A percentile compares a stretch with the other conserved stretches of the same genome.
phyloP scores from a whole-genome alignment of 2,888 invertebrate genomes.

The Mythimna impura region DNA sequence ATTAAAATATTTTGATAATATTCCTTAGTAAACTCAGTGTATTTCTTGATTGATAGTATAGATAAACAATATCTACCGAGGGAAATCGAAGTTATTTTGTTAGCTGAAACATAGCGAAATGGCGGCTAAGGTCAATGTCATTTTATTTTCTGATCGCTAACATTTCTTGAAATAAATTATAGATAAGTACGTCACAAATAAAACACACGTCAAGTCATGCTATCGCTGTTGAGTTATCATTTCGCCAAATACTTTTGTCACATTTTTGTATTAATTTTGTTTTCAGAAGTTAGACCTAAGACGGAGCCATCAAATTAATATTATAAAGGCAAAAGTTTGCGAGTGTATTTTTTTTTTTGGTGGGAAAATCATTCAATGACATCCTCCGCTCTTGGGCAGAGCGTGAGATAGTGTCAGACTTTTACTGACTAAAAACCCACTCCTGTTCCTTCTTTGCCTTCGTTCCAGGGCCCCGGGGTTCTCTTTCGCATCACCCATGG shows the following conservation, averaged over 20 bases:
- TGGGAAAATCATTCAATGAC: no score
- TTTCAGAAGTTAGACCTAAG: background rate
- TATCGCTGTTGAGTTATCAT: background rate
- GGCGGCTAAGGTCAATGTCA: background rate
- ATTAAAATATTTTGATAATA: background rate
- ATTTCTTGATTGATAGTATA: constrained; percentile 18
- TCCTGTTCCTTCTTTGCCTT: no score
- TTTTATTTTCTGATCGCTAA: background rate
- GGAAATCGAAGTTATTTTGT: constrained; percentile 11
- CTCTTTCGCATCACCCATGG: no score
- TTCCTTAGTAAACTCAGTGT: constrained; percentile 7
- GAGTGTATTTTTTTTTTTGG: no score
- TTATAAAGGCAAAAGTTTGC: no score
- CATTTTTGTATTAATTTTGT: background rate
- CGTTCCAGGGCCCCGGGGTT: no score
- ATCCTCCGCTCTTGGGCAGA: no score
- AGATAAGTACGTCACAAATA: background rate
- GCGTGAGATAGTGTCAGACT: no score
- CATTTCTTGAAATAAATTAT: background rate
- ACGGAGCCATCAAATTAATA: no score
- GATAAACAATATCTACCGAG: constrained; percentile 7
- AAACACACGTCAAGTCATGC: background rate
- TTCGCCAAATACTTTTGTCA: background rate
- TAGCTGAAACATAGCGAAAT: constrained; percentile 2
- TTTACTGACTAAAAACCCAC: no score